phyloP scores from a whole-genome alignment of 2,888 invertebrate species.

The Protophormia terraenovae region DNA sequence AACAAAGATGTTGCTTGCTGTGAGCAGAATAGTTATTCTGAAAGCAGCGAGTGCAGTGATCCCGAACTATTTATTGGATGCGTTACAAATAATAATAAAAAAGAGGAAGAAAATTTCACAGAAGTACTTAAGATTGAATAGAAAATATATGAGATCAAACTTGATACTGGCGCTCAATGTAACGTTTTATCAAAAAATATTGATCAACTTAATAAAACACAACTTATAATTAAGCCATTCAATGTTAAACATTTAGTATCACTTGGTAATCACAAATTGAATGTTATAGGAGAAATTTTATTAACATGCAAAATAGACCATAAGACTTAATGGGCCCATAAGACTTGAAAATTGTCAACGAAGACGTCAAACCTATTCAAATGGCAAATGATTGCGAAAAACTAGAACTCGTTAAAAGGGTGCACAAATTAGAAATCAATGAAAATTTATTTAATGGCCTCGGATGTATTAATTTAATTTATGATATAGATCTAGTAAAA shows the following conservation, averaged over 20 bases:
- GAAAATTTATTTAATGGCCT: slow-evolving; percentile 15
- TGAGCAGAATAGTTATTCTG: background rate
- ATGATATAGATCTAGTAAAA: slow-evolving; percentile 58
- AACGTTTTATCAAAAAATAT: slow-evolving; percentile 2
- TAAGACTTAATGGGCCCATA: background rate
- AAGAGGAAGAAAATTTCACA: background rate
- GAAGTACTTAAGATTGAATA: background rate
- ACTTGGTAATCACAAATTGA: background rate
- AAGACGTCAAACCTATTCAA: slow-evolving; percentile 33
- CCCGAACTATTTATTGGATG: slow-evolving; percentile 9
- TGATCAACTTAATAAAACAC: background rate
- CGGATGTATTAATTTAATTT: slow-evolving; percentile 53
- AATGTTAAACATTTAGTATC: background rate
- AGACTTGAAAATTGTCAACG: slow-evolving; percentile 5
- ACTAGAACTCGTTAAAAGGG: slow-evolving; percentile 1
- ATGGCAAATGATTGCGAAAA: slow-evolving; percentile 8
- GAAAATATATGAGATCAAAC: background rate
- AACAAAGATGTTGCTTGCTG: background rate
- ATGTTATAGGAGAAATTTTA: slow-evolving; percentile 9
- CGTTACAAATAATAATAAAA: background rate
- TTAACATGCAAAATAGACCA: background rate
- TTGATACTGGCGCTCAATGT: slow-evolving; percentile 19
- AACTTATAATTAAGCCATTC: background rate
- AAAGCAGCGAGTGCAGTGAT: background rate
- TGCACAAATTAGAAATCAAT: background rate